Conservation (phyloP, 1,140 invertebrate species). For the Acyrthosiphon pisum region DNA sequence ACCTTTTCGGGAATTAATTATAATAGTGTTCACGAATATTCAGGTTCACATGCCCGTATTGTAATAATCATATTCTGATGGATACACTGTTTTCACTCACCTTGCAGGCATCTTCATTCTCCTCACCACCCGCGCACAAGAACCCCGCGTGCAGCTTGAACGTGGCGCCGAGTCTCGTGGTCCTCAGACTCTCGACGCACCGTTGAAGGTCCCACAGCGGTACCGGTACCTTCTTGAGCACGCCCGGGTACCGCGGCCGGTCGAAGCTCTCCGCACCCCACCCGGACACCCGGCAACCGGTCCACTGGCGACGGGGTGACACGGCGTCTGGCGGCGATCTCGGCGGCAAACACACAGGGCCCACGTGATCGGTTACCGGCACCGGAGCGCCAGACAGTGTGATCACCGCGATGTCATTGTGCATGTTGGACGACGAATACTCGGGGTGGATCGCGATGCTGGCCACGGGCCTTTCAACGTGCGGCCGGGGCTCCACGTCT, state of each 20-base stretch:
- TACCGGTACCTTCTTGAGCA: conserved; percentile 36
- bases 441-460: conserved; percentile 63
- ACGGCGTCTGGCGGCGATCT: neutral
- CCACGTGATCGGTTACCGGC: conserved; percentile 63
- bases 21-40: no score
- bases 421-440: conserved; percentile 62
- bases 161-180: conserved; percentile 21
- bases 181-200: conserved; percentile 9
- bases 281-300: conserved; percentile 5
- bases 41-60: no score
- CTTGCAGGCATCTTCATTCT: conserved; percentile 50
- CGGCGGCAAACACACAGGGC: conserved; percentile 66
- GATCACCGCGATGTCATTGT: conserved; percentile 66
- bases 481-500: conserved; percentile 66
- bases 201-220: conserved; percentile 7
- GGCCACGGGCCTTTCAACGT: conserved; percentile 67
- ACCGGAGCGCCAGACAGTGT: conserved; percentile 62
- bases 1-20: neutral
- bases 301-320: neutral
- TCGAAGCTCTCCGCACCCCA: conserved; percentile 51
- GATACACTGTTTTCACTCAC: neutral
- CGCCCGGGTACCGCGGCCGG: neutral
- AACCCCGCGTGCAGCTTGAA: conserved; percentile 49
- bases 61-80: neutral
- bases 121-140: conserved; percentile 48